phyloP scores from a whole-genome alignment of 1,140 invertebrate species.

The Leptoteleia sp. region DNA sequence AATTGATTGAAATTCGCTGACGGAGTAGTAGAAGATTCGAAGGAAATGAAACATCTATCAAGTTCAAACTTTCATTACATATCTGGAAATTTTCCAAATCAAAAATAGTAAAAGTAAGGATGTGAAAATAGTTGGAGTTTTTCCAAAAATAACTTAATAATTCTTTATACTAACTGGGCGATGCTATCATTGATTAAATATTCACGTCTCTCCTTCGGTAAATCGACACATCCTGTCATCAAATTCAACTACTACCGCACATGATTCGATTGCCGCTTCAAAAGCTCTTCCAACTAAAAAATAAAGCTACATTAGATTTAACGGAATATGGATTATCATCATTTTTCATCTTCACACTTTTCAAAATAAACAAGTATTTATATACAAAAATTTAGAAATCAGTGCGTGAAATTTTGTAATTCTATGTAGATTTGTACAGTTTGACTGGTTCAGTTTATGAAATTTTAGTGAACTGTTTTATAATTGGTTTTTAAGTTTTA shows the following conservation, averaged over 20 bases:
- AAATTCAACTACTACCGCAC: slow-evolving; percentile 66
- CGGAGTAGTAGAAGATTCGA: neutral
- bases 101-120: slow-evolving; percentile 27
- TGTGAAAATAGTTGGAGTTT: slow-evolving; percentile 21
- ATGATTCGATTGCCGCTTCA: slow-evolving; percentile 62
- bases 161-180: slow-evolving; percentile 66
- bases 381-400: no score
- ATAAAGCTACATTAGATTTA: slow-evolving; percentile 8
- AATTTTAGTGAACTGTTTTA: no score
- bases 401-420: no score
- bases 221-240: slow-evolving; percentile 76
- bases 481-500: no score
- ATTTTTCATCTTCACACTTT: no score
- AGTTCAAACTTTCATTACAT: slow-evolving; percentile 16
- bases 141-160: slow-evolving; percentile 40
- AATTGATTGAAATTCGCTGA: neutral
- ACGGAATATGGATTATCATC: no score
- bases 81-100: slow-evolving; percentile 24
- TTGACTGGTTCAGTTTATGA: no score
- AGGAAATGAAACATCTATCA: slow-evolving; percentile 18
- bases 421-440: no score
- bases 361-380: no score
- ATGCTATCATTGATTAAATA: slow-evolving; percentile 69
- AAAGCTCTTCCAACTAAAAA: slow-evolving; percentile 72
- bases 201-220: slow-evolving; percentile 65